Evolutionary conservation across 2,797 vertebrate species (phyloP), one percentile per base, ranked within the genome.

Genomic region (Falco columbarius): DNA sequence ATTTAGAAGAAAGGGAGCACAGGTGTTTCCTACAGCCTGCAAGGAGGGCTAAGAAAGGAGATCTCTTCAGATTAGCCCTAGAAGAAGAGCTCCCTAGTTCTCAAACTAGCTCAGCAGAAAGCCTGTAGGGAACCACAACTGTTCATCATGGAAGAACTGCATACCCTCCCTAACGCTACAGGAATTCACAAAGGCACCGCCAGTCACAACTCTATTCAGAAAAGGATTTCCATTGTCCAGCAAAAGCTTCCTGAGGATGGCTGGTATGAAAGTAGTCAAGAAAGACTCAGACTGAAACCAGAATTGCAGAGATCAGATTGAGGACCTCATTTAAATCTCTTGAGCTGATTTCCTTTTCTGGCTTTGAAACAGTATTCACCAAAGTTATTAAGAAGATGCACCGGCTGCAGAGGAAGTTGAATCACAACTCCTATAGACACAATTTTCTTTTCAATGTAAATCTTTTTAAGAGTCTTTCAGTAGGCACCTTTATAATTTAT

Each of bases 291-390:
- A 65, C 11, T 63, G 81, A 94, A 93, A 71, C 44, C 47, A 90
- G 38, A 95, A 84, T 15, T 70, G 10, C 44, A 82, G 59, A 93
- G 30, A 75, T 70, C 51, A 66, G 55, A 70, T 82, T 76, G 66
- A 93, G 22, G 36, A 91, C 4, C 10, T 74, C 30, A 86, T 89
- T 89, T 94, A 92, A 96, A 90, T 68, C 83, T 84, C 70, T 58
- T 52, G 22, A 89, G 52, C 12, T 80, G 59, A 87, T 80, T 85
- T 92, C 46, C 27, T 89, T 49, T 75, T 73, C 40, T 90, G 74
- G 89, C 51, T 94, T 76, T 63, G 44, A 84, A 92, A 59, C 1
- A 34, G 7, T 8, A 34, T 52, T 68, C 32, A 14, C 54, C 47
- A 38, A 75, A 75, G 51, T 76, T 72, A 34, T 46, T 75, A 59